Evolutionary conservation across 2,113 vertebrate genomes (phyloP), one percentile per base, ranked within the genome.

Genomic region (Embiotoca jacksoni): DNA sequence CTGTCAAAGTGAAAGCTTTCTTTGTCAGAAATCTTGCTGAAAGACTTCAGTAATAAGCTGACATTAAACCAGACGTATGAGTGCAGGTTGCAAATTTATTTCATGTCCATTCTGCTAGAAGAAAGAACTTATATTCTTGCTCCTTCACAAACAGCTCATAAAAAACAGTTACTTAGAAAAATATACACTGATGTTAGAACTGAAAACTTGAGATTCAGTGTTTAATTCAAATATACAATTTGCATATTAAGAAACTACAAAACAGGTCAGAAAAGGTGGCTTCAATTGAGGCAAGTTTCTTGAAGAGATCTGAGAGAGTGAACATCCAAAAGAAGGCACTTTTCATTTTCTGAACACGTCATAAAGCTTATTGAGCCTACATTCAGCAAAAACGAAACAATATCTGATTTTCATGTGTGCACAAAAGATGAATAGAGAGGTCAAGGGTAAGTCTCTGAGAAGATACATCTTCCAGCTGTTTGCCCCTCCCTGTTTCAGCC

Each of bases 201-300:
- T 89, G 82, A 87, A 88, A 90, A 81, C 80, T 87, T 78, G 68
- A 88, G 78, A 91, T 92, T 93, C 91, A 90, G 92, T 92, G 90
- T 94, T 91, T 75, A 89, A 90, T 92, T 93, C 88, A 92, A 93
- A 94, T 92, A 93, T 90, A 93, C 87, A 93, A 78, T 91, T 91
- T 94, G 90, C 88, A 90, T 91, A 89, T 90, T 77, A 90, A 78
- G 82, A 89, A 92, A 90, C 86, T 91, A 89, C 71, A 89, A 80
- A 80, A 84, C 61, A 75, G 50, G 75, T 82, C 88, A 89, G 80
- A 88, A 85, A 85, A 66, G 55, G 76, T 89, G 87, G 80, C 81
- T 89, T 90, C 56, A 23, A 72, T 77, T 82, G 80, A 84, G 80
- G 78, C 86, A 67, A 61, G 50, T 76, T 88, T 88, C 71, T 84